Conservation (phyloP, 2,888 invertebrate genomes). For the Dryomyza anilis region DNA sequence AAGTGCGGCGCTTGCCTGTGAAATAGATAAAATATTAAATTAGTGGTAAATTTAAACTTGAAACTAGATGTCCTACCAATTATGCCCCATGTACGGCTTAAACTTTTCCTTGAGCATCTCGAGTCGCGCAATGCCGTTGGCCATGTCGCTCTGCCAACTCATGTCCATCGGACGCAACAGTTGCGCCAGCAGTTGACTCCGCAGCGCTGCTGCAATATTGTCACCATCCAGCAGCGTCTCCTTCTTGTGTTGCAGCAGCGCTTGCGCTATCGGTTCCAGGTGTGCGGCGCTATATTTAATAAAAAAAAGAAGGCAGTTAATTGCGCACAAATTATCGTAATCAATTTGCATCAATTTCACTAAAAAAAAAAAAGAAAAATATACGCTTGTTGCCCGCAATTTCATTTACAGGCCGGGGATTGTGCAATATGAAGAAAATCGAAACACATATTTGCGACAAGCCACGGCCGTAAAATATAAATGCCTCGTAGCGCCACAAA, state of each 20-base stretch:
- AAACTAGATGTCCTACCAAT: constrained; percentile 38
- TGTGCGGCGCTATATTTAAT: constrained; percentile 18
- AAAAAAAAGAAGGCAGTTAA: background rate
- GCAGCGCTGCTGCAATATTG: constrained; percentile 34
- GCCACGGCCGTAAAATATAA: constrained; percentile 45
- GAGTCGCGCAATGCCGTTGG: constrained; percentile 38
- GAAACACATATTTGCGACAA: constrained; percentile 45
- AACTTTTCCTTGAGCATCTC: constrained; percentile 44
- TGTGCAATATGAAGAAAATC: constrained; percentile 47
- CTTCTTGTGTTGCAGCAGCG: constrained; percentile 37
- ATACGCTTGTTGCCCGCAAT: constrained; percentile 34
- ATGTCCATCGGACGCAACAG: constrained; percentile 35
- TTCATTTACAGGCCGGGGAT: constrained; percentile 52
- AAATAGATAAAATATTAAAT: no score
- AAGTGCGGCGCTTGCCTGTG: constrained; percentile 44
- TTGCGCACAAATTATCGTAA: background rate
- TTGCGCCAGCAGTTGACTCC: constrained; percentile 34
- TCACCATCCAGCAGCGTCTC: constrained; percentile 33
- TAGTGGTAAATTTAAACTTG: background rate
- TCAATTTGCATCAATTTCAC: background rate
- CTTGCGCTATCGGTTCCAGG: constrained; percentile 39
- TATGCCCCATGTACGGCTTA: constrained; percentile 34
- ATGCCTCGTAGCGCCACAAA: constrained; percentile 15
- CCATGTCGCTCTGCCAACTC: constrained; percentile 42
- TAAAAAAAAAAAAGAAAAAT: background rate